Conservation (phyloP, 2,113 vertebrate genomes). For the Hyaena hyaena region DNA sequence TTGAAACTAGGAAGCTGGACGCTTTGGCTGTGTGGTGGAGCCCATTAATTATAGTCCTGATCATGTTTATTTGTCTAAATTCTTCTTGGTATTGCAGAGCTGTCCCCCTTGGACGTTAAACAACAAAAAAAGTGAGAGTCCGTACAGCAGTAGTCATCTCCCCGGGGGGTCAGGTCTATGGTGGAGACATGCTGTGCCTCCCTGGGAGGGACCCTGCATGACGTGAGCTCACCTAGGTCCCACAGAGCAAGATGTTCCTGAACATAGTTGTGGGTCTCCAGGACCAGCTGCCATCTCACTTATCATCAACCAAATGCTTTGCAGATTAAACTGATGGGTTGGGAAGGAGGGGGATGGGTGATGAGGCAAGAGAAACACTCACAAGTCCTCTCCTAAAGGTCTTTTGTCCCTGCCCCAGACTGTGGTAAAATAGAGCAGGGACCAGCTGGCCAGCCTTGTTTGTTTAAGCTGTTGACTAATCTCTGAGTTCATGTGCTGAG, state of each 20-base stretch:
- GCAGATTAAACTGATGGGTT: background rate
- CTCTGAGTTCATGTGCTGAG: slow-evolving; percentile 88
- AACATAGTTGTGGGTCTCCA: background rate
- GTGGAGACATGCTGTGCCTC: slow-evolving; percentile 30
- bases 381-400: slow-evolving; percentile 73
- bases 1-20: slow-evolving; percentile 70
- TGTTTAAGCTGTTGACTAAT: slow-evolving; percentile 89
- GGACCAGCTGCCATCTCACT: background rate
- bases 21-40: slow-evolving; percentile 82
- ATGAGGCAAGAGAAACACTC: slow-evolving; percentile 61
- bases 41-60: slow-evolving; percentile 85
- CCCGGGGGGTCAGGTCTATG: slow-evolving; percentile 78
- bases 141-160: slow-evolving; percentile 73
- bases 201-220: background rate
- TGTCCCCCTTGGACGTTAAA: slow-evolving; percentile 72
- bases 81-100: slow-evolving; percentile 83
- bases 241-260: background rate
- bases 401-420: slow-evolving; percentile 85
- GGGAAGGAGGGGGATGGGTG: background rate
- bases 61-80: slow-evolving; percentile 88
- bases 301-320: background rate
- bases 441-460: slow-evolving; percentile 86
- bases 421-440: slow-evolving; percentile 86
- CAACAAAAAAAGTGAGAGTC: slow-evolving; percentile 71
- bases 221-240: background rate